Base-by-base conservation (phyloP, 2,888 invertebrate genomes). In the Acleris emargana region DNA sequence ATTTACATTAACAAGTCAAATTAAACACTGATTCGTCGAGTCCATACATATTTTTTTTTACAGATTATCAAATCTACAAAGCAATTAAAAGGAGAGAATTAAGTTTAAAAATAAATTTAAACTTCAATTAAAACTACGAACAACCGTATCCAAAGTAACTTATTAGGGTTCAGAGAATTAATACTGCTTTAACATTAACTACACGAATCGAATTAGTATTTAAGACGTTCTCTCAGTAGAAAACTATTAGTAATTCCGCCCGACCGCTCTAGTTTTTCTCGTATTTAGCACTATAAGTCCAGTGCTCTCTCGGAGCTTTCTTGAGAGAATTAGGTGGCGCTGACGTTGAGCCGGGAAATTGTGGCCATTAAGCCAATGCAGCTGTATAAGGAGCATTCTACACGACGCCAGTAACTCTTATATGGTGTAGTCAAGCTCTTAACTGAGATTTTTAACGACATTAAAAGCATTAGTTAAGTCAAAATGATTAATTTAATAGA, bases 231-330 rank as follows among this genome's bases (percentile, higher is more conserved):
- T 18, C 9, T 5, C 22, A 16, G 55, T 50, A 25, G 6, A 53
- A 42, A 64, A 28, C 11, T 25, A 32, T 25, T 59, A 49, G 51
- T 42, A 53, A 54, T 59, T 63, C 58, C 49, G 16, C 47, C 17
- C 17, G 5, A 22, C 2, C 25, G 32, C 22, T 53, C 43, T 58
- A 53, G 45, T 47, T 52, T 63, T 64, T 18, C 38, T 22, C n/a
- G 17, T 47, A 62, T 32, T 62, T 32, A 45, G 54, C 42, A 1
- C 32, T 28, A 16, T 45, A 38, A 32, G 18, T 45, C 51, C 43
- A 25, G 25, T 16, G 13, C 51, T 57, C n/a, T 22, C 49, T 6
- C 17, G 22, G 51, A 57, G 6, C 25, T 62, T 47, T 54, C 25
- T 38, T 45, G 43, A 43, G 11, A 7, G 45, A 47, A 25, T 53